Conservation (phyloP, 2,888 invertebrate genomes). For the Morpho deidamia region DNA sequence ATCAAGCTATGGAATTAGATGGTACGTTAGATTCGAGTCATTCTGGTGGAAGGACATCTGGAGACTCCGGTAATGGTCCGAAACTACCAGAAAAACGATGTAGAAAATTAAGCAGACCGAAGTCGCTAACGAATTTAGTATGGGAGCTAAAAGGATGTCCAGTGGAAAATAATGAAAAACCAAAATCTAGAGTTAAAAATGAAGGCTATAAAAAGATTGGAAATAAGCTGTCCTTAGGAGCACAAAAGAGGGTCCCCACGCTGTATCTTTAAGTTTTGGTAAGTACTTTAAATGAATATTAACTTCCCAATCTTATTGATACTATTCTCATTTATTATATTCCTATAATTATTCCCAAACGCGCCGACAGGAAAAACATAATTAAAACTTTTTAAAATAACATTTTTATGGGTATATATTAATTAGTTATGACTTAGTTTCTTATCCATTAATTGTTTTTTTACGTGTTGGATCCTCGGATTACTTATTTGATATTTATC, state of each 20-base stretch:
- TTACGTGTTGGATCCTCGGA: too few relatives aligned
- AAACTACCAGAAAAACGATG: conserved; percentile 91
- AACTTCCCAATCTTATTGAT: not conserved
- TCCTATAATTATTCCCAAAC: too few relatives aligned
- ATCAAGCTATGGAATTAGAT: conserved; percentile 85
- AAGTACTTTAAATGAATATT: conserved; percentile 30
- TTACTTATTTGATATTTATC: not conserved
- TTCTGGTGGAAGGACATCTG: conserved; percentile 91
- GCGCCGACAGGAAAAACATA: too few relatives aligned
- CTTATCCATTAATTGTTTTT: too few relatives aligned
- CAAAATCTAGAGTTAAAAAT: conserved; percentile 71
- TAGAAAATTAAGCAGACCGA: conserved; percentile 88
- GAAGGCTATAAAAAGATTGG: conserved; percentile 74
- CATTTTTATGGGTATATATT: too few relatives aligned
- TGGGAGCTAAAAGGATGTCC: conserved; percentile 83
- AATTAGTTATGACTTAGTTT: too few relatives aligned
- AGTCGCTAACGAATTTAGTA: conserved; percentile 91
- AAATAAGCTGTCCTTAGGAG: conserved; percentile 70
- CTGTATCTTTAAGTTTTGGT: conserved; percentile 74
- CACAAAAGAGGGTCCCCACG: conserved; percentile 77
- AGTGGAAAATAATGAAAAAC: conserved; percentile 61
- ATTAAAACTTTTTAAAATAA: too few relatives aligned
- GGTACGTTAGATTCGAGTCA: conserved; percentile 94
- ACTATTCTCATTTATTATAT: too few relatives aligned
- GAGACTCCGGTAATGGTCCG: conserved; percentile 87